Conservation (phyloP, 2,113 vertebrate species). For the Steatornis caripensis region DNA sequence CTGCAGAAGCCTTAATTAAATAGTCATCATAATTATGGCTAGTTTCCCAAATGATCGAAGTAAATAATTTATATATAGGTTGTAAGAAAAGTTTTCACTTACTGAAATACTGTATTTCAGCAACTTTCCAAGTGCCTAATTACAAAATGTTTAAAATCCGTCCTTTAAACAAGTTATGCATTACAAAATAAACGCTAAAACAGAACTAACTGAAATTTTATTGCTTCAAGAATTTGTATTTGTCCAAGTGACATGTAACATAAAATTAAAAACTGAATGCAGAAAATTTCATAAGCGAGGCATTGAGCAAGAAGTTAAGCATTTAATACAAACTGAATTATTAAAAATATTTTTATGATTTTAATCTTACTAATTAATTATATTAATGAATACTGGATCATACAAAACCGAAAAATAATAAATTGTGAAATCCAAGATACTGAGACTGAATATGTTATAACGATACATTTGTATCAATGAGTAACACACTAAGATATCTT, state of each 20-base stretch:
- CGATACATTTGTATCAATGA: not conserved
- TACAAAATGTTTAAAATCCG: not conserved
- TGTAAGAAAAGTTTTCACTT: conserved; percentile 26
- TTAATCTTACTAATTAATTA: not conserved
- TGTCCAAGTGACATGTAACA: not conserved
- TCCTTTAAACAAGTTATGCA: not conserved
- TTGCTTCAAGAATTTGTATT: not conserved
- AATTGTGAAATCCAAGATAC: not conserved
- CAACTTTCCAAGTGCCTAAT: not conserved
- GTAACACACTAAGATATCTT: not conserved
- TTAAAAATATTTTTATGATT: not conserved
- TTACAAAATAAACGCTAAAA: not conserved
- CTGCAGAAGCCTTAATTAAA: conserved; percentile 68
- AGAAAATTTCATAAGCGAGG: not conserved
- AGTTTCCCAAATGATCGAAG: conserved; percentile 51
- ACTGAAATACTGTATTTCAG: not conserved
- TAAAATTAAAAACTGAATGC: not conserved
- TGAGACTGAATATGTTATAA: not conserved
- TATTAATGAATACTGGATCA: not conserved
- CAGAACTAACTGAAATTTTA: not conserved
- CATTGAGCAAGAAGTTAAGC: not conserved
- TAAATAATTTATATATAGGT: conserved; percentile 41
- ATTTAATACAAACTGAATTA: not conserved
- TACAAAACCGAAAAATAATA: not conserved
- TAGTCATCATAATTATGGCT: conserved; percentile 60